These are phyloP conservation scores for Nomada fabriciana DNA, from an alignment of 2,888 invertebrate genomes.

Conservation along the genomic window DNA sequence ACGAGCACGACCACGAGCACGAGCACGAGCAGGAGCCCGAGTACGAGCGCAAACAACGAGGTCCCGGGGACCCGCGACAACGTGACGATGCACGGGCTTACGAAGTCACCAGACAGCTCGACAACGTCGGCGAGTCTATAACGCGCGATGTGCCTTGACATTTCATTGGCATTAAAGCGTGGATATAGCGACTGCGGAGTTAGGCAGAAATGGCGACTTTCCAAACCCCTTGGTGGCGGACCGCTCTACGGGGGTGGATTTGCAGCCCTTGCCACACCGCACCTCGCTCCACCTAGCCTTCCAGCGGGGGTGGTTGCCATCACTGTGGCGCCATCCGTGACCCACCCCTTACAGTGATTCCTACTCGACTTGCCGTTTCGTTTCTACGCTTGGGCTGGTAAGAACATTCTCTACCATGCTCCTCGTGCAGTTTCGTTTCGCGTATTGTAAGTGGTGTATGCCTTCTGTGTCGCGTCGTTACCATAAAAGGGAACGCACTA, in stretches of 20 bases:
- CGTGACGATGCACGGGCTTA: conserved; percentile 59
- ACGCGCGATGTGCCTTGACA: conserved; percentile 78
- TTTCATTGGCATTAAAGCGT: conserved; percentile 79
- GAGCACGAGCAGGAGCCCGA: conserved; percentile 46
- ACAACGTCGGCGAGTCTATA: conserved; percentile 72
- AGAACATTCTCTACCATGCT: conserved; percentile 44
- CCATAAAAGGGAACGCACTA: too few species aligned
- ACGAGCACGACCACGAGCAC: conserved; percentile 43
- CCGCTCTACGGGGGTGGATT: conserved; percentile 73
- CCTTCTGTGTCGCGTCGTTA: too few species aligned
- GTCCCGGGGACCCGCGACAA: conserved; percentile 58
- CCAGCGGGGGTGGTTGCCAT: conserved; percentile 62
- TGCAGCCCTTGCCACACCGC: conserved; percentile 55
- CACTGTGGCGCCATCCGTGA: conserved; percentile 73
- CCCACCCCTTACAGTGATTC: conserved; percentile 42
- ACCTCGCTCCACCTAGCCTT: conserved; percentile 60
- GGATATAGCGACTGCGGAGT: conserved; percentile 76
- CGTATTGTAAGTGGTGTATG: too few species aligned
- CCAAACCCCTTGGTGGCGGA: conserved; percentile 75
- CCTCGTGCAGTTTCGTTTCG: background rate
- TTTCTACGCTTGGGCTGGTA: conserved; percentile 45
- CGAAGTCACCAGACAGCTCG: conserved; percentile 58
- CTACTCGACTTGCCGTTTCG: conserved; percentile 2
- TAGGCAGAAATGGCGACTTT: conserved; percentile 82
- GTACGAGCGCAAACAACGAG: conserved; percentile 41